Evolutionary conservation across 2,113 vertebrate species (phyloP).

Genomic region (Sinocyclocheilus anophthalmus): DNA sequence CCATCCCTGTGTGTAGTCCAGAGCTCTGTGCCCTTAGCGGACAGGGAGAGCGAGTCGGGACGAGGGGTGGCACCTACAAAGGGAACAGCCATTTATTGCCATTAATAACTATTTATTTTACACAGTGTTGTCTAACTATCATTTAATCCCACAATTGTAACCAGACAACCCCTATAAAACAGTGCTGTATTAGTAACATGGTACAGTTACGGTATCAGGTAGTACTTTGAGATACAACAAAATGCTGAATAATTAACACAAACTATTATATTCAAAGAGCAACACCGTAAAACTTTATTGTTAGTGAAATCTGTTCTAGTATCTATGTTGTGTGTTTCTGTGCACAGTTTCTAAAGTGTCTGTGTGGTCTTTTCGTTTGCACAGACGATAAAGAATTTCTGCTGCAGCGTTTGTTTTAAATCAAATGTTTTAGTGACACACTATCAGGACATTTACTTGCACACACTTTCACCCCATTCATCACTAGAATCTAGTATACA

Average conservation of each 20-base stretch:
- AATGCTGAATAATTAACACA: neutral
- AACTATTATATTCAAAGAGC: neutral
- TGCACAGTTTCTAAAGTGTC: neutral
- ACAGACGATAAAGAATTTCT: neutral
- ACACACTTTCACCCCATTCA: neutral
- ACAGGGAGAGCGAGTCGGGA: slow-evolving; percentile 64
- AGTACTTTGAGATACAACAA: neutral
- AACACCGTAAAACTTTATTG: neutral
- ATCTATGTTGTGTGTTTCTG: neutral
- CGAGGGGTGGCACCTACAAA: slow-evolving; percentile 61
- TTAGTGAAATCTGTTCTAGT: neutral
- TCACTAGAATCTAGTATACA: neutral
- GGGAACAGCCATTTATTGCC: neutral
- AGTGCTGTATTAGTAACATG: neutral
- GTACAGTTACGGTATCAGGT: neutral
- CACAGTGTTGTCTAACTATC: neutral
- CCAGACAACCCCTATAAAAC: neutral
- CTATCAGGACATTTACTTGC: neutral
- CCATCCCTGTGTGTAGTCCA: slow-evolving; percentile 78
- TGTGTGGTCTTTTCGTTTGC: neutral
- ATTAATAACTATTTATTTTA: neutral
- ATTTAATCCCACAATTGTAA: neutral
- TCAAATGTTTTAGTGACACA: neutral
- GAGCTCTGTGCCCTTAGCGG: slow-evolving; percentile 53
- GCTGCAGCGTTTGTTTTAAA: neutral